Evolutionary conservation across 2,113 vertebrate species (phyloP), one percentile per base, ranked within the genome.

Genomic region (Sylvietta virens): DNA sequence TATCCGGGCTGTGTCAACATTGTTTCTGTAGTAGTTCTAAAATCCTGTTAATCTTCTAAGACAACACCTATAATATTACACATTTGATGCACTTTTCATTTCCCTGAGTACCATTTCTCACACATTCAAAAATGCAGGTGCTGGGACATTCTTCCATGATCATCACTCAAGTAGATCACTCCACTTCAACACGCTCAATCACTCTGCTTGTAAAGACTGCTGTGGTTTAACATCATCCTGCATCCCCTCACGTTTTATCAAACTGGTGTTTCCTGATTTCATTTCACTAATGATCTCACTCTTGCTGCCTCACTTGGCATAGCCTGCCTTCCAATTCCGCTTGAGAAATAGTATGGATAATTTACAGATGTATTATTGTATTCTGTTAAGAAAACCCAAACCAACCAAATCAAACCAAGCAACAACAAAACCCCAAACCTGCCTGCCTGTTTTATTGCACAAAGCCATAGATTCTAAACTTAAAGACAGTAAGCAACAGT

Each of bases 111-210:
- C n/a, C 69, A 83, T 74, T 92, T 88, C 76, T 86, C 67, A 77
- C 24, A 20, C 62, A 69, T 24, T 88, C n/a, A 95, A 82, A 95
- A 95, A 92, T 83, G 88, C 90, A 88, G 74, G 74, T 92, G 67
- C 67, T 81, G 40, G 67, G 79, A 80, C 48, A 65, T 26, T 64
- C 31, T 65, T 76, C 74, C 0, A 0, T n/a, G 54, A 66, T 86
- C 39, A 77, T 40, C 47, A 50, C 27, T 81, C 79, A 86, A 15
- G 42, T 7, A 51, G 13, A 85, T 22, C 78, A 22, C 66, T 84
- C 35, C 89, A 27, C 61, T 87, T 19, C 39, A 53, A 47, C 28
- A 50, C 50, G 33, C 50, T 57, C 56, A 73, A 76, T 4, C 16
- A 39, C 44, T 79, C 30, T 42, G 51, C 27, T 78, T 50, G 56